Evolutionary conservation across 2,113 vertebrate species (phyloP).

Genomic region (Ia io): DNA sequence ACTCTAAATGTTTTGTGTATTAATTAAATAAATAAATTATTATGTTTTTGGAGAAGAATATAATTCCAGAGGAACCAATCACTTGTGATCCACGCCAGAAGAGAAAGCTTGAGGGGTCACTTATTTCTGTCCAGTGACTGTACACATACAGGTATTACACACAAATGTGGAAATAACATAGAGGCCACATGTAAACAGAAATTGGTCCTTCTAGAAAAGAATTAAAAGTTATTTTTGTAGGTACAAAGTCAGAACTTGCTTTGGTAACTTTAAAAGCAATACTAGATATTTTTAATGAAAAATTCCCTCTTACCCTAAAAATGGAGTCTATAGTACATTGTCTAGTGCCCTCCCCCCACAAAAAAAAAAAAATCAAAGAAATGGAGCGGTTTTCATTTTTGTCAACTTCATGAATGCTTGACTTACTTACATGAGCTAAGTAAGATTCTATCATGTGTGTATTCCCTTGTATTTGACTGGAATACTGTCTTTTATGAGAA

Average conservation of each 20-base stretch:
- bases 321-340: neutral
- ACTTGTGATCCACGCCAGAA: neutral
- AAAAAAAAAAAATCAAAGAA: neutral
- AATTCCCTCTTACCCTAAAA: neutral
- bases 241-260: neutral
- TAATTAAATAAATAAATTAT: slow-evolving; percentile 30
- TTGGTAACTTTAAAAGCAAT: neutral
- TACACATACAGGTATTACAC: neutral
- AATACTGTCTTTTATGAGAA: neutral
- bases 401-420: neutral
- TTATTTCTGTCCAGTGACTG: slow-evolving; percentile 5
- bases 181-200: neutral
- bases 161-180: neutral
- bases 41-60: neutral
- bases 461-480: neutral
- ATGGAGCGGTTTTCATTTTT: neutral
- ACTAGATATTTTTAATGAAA: neutral
- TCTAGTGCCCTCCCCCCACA: too few species aligned
- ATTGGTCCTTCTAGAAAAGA: neutral
- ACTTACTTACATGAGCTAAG: neutral
- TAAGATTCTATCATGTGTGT: neutral
- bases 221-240: neutral
- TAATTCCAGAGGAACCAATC: slow-evolving; percentile 13
- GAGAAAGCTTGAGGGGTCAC: neutral
- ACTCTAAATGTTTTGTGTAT: neutral